Conservation (phyloP, 2,113 vertebrate species). For the Myrmophylax atrothorax region DNA sequence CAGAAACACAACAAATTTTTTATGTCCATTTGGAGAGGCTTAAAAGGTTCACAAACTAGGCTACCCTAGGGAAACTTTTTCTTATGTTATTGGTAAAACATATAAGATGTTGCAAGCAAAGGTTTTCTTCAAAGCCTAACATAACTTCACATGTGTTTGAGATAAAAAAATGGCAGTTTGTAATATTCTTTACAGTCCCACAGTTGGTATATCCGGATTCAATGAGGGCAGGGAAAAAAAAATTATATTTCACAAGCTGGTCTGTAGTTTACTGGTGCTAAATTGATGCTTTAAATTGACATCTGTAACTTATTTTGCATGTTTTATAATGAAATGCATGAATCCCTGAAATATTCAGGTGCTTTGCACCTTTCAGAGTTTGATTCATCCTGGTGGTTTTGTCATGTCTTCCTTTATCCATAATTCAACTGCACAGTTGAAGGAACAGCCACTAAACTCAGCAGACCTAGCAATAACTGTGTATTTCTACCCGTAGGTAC, state of each 20-base stretch:
- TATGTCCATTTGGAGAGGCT: background rate
- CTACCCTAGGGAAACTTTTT: background rate
- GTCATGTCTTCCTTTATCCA: background rate
- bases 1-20: background rate
- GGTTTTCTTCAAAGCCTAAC: background rate
- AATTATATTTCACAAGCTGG: background rate
- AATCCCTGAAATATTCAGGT: background rate
- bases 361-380: background rate
- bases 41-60: background rate
- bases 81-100: background rate
- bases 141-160: background rate
- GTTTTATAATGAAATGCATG: background rate
- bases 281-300: background rate
- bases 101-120: background rate
- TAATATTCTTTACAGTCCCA: background rate
- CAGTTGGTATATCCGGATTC: background rate
- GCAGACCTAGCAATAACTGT: background rate
- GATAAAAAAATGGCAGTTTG: background rate
- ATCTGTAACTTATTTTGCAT: background rate
- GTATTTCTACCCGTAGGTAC: background rate
- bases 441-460: background rate
- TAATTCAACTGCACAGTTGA: background rate
- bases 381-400: background rate
- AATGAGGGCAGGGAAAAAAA: background rate
- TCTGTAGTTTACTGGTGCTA: background rate